A percentile compares a stretch with the other conserved stretches of the same genome.
These are phyloP conservation scores for Dusona sp. DNA, from an alignment of 2,888 invertebrate species.

Conservation along the genomic window DNA sequence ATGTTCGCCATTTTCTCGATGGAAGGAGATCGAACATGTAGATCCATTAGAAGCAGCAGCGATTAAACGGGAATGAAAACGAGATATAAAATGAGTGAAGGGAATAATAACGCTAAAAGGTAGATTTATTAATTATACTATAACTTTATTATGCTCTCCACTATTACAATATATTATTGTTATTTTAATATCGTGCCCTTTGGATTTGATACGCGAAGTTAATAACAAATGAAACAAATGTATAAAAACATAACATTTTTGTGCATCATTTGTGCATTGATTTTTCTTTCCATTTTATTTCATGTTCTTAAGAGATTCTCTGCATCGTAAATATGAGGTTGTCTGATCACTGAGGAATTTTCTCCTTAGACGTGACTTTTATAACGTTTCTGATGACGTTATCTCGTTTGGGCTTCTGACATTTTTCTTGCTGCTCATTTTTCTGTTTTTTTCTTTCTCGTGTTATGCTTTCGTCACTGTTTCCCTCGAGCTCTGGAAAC, in stretches of 20 bases:
- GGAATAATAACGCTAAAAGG: neutral
- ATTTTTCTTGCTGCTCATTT: neutral
- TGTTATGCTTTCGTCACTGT: slow-evolving; percentile 23
- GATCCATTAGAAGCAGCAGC: neutral
- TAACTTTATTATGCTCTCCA: neutral
- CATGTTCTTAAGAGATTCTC: neutral
- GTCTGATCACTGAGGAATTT: slow-evolving; percentile 38
- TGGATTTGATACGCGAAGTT: no score
- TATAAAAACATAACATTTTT: neutral
- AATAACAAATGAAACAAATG: neutral
- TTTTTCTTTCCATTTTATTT: neutral
- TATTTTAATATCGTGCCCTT: no score
- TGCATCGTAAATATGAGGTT: slow-evolving; percentile 20
- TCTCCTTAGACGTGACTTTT: slow-evolving; percentile 17
- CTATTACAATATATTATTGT: neutral
- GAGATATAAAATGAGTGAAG: neutral
- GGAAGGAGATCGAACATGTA: neutral
- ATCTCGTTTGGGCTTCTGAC: slow-evolving; percentile 12
- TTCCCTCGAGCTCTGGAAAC: neutral
- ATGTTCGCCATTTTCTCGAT: slow-evolving; percentile 14
- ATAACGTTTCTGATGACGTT: slow-evolving; percentile 37
- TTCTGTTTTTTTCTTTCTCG: slow-evolving; percentile 7
- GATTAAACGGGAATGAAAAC: neutral
- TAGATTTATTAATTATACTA: neutral
- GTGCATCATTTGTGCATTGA: neutral